These are phyloP conservation scores for Cherax destructor DNA, from an alignment of 1,140 invertebrate species.

Conservation along the genomic window DNA sequence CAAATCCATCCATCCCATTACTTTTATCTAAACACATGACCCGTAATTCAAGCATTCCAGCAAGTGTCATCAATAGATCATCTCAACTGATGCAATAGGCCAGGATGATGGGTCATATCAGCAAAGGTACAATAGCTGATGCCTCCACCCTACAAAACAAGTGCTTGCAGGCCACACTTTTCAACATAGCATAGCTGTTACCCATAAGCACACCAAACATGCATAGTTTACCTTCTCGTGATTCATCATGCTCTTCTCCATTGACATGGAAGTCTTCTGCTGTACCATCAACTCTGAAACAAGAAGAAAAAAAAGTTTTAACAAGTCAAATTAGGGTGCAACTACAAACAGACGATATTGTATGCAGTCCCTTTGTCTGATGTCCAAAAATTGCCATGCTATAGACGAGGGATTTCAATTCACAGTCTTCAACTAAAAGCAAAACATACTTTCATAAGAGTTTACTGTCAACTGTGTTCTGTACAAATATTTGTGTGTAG, in stretches of 20 bases:
- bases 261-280: constrained; percentile 63
- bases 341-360: no score
- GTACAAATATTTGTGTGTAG: no score
- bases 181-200: neutral
- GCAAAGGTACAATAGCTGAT: constrained; percentile 24
- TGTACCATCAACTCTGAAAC: constrained; percentile 63
- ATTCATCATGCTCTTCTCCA: constrained; percentile 67
- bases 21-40: neutral
- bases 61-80: neutral
- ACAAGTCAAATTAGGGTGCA: no score
- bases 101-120: neutral
- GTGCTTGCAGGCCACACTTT: constrained; percentile 30
- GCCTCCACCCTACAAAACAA: constrained; percentile 22
- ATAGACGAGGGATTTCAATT: no score
- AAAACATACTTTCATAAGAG: no score
- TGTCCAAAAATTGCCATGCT: no score
- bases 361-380: no score
- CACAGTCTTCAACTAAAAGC: no score
- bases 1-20: neutral
- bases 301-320: neutral
- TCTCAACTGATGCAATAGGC: neutral
- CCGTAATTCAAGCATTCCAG: neutral
- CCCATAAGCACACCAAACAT: neutral
- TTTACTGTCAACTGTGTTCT: no score
- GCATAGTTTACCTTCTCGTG: constrained; percentile 69